Conservation (phyloP, 2,888 invertebrate species). For the Acanthoscelides obtectus region DNA sequence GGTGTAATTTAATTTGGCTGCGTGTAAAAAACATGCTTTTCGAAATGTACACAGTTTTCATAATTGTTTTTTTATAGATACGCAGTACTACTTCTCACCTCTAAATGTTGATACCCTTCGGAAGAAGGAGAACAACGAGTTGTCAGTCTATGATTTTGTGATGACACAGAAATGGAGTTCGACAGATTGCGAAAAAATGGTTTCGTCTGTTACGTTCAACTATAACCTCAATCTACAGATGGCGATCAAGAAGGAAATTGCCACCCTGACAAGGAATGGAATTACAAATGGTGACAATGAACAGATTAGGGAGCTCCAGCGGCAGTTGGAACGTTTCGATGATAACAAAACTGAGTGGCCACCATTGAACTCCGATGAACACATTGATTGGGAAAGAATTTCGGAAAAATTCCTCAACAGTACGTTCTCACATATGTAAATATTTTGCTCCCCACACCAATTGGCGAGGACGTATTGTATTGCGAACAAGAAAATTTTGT, state of each 20-base stretch:
- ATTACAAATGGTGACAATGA: slow-evolving; percentile 37
- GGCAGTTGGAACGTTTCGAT: slow-evolving; percentile 27
- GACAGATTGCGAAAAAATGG: slow-evolving; percentile 28
- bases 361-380: slow-evolving; percentile 32
- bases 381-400: slow-evolving; percentile 59
- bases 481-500: background rate
- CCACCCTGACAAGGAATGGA: slow-evolving; percentile 5
- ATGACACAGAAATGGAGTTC: slow-evolving; percentile 39
- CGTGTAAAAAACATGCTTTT: background rate
- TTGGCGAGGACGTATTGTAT: background rate
- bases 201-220: slow-evolving; percentile 28
- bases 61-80: slow-evolving; percentile 15
- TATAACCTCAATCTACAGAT: slow-evolving; percentile 28
- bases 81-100: slow-evolving; percentile 51
- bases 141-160: slow-evolving; percentile 31
- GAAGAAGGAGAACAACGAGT: slow-evolving; percentile 36
- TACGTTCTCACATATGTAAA: background rate
- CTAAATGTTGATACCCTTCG: slow-evolving; percentile 53
- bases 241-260: slow-evolving; percentile 16
- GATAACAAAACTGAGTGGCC: slow-evolving; percentile 24
- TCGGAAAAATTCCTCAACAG: slow-evolving; percentile 44
- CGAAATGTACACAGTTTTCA: background rate
- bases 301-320: slow-evolving; percentile 39
- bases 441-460: background rate
- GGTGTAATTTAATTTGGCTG: background rate